phyloP scores from a whole-genome alignment of 2,888 invertebrate genomes.

The Philaethria dido region DNA sequence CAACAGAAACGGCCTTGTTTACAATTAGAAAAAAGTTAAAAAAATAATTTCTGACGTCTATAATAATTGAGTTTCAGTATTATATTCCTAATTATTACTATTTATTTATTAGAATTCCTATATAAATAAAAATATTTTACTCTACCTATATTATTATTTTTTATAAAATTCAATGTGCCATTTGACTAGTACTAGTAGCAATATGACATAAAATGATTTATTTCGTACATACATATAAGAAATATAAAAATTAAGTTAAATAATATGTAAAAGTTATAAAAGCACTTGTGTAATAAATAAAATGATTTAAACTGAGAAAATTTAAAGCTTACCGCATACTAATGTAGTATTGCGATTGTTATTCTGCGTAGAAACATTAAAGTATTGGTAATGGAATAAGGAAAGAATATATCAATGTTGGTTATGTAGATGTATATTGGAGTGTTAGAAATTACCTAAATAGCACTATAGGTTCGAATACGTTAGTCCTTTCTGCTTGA shows the following conservation, averaged over 20 bases:
- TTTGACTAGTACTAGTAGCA: too few species aligned
- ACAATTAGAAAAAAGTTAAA: too few species aligned
- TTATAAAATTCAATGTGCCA: too few species aligned
- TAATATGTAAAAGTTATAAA: background rate
- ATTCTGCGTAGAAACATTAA: conserved; percentile 18
- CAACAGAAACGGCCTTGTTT: too few species aligned
- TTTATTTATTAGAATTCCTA: too few species aligned
- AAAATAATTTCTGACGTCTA: too few species aligned
- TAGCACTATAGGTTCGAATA: background rate
- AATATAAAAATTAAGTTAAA: background rate
- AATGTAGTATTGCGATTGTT: conserved; percentile 2
- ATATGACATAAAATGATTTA: too few species aligned
- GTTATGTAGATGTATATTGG: background rate
- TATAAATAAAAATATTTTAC: too few species aligned
- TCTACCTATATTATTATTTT: too few species aligned
- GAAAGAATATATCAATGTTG: conserved; percentile 9
- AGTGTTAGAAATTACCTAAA: background rate
- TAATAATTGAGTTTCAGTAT: too few species aligned
- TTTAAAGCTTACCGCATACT: conserved; percentile 9
- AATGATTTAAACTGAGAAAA: conserved; percentile 9
- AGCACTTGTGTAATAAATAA: conserved; percentile 7
- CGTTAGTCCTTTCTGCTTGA: too few species aligned
- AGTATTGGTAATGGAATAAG: conserved; percentile 26
- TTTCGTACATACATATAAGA: background rate
- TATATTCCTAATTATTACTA: too few species aligned